phyloP scores from a whole-genome alignment of 2,888 invertebrate species.

The Stegophylla sp. region DNA sequence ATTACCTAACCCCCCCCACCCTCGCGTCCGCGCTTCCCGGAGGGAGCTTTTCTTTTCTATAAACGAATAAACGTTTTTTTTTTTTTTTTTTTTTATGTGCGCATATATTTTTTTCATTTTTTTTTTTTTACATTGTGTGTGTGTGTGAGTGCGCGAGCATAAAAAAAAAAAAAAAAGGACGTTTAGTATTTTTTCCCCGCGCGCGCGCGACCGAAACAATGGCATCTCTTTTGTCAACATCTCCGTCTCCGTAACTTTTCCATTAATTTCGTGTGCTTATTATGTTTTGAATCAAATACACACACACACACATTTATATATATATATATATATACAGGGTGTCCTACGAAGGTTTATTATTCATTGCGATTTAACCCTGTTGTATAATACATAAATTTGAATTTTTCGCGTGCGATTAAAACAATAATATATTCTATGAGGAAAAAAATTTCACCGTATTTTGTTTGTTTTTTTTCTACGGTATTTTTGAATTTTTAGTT shows the following conservation, averaged over 20 bases:
- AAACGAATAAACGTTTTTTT: background rate
- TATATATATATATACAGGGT: no score
- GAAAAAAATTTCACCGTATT: no score
- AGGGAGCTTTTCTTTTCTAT: background rate
- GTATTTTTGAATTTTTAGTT: no score
- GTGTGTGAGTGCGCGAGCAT: background rate
- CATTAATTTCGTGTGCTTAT: conserved; percentile 30
- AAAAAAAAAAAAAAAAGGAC: conserved; percentile 1
- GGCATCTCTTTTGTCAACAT: conserved; percentile 30
- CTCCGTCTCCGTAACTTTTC: conserved; percentile 13
- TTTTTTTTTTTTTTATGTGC: conserved; percentile 1
- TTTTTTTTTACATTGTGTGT: background rate
- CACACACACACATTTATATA: background rate
- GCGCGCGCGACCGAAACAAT: conserved; percentile 23
- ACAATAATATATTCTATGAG: no score
- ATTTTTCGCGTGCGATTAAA: no score
- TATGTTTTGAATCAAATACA: background rate
- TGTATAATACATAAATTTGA: no score
- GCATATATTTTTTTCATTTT: background rate
- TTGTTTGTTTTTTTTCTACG: no score
- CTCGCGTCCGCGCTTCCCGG: background rate
- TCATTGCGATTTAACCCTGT: no score
- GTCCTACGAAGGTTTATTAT: no score
- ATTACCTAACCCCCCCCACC: background rate
- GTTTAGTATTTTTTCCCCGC: conserved; percentile 7